Evolutionary conservation across 92 coral and sea anemone species (phyloP), one percentile per base, ranked within the genome.

Genomic region (Desmophyllum pertusum): DNA sequence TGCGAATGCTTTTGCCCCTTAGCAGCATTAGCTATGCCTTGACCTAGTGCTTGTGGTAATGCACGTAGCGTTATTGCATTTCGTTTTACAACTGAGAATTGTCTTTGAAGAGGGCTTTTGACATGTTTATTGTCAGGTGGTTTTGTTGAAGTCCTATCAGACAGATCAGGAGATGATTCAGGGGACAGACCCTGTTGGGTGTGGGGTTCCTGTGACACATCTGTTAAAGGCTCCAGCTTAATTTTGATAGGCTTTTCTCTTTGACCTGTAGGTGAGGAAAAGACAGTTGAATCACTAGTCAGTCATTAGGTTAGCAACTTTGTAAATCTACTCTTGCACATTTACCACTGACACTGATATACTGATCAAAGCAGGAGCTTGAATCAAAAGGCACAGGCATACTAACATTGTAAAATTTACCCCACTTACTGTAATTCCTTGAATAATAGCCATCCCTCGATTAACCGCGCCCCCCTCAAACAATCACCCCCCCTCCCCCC

Each of bases 11-110:
- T 71, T 51, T 30, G 70, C 1, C 85, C 40, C 39, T 80, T 83
- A 19, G 36, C 83, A 40, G 59, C 51, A 21, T 42, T 67, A 8
- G 68, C 57, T 36, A 81, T 84, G 23, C 68, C 83, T 81, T 79
- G 73, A 18, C 52, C 36, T 48, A 93, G 74, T 53, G 84, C 76
- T 75, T 92, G 92, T 25, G 94, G 93, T 23, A 94, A 76, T 23
- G 98, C 85, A 21, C 78, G 81, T n/a, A 94, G 50, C 2, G 88
- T 85, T 38, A 94, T 94, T 13, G 93, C 82, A 61, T 91, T 94
- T 78, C 74, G 92, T 74, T 94, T 94, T 41, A 94, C 92, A n/a
- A 94, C 88, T 10, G 91, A 89, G 75, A 94, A 94, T 59, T 93
- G 90, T 76, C 85, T 92, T 52, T 83, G 93, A 9, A 81, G 61